Percentiles rank a stretch among this genome's conserved stretches.
Conservation (phyloP, 2,888 invertebrate species). For the Trissolcus brochymenae region DNA sequence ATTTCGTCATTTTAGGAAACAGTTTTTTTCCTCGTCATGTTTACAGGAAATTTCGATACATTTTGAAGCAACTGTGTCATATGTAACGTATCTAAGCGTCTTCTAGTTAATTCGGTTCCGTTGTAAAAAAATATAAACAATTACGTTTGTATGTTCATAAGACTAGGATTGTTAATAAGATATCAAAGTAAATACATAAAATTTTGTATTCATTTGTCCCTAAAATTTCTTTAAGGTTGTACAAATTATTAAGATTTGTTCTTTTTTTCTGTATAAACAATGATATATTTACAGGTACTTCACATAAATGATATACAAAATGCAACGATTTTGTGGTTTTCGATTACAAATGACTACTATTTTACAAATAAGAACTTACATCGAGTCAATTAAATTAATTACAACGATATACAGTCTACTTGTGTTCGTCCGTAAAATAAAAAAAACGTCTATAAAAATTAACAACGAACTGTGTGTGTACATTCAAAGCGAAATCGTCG, state of each 20-base stretch:
- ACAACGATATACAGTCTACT: constrained; percentile 51
- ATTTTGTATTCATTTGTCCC: too few relatives aligned
- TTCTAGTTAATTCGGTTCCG: too few relatives aligned
- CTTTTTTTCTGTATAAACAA: constrained; percentile 44
- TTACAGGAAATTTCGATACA: too few relatives aligned
- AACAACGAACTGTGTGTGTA: constrained; percentile 35
- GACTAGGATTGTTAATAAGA: too few relatives aligned
- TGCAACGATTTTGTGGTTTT: constrained; percentile 30
- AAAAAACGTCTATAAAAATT: constrained; percentile 39
- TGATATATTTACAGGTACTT: constrained; percentile 52
- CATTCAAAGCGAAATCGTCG: constrained; percentile 51
- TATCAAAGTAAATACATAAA: neutral
- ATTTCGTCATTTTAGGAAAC: too few relatives aligned
- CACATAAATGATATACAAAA: constrained; percentile 40
- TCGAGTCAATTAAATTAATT: constrained; percentile 47
- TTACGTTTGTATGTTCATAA: too few relatives aligned
- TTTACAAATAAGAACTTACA: constrained; percentile 48
- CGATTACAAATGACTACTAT: constrained; percentile 7
- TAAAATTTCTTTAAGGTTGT: too few relatives aligned
- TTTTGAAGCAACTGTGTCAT: too few relatives aligned
- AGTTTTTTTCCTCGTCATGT: too few relatives aligned
- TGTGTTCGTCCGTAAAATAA: constrained; percentile 38
- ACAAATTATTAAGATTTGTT: neutral
- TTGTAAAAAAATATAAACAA: too few relatives aligned
- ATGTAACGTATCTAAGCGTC: too few relatives aligned